Evolutionary conservation across 1,140 invertebrate species (phyloP).

Genomic region (Monomorium pharaonis): DNA sequence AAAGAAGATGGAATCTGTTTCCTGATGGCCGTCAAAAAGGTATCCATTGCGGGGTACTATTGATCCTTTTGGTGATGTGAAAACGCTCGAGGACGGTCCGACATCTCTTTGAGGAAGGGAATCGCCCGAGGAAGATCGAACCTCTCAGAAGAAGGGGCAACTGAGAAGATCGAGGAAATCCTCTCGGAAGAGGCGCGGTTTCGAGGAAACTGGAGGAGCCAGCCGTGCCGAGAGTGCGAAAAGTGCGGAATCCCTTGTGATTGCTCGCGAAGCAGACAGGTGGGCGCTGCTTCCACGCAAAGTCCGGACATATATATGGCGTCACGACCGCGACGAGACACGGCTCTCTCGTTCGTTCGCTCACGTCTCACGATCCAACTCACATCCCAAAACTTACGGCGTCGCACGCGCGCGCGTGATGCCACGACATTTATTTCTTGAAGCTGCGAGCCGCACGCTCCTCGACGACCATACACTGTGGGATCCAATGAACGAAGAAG

Average conservation of each 20-base stretch:
- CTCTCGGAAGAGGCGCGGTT: background rate
- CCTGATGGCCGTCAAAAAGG: background rate
- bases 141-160: slow-evolving; percentile 12
- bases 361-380: slow-evolving; percentile 19
- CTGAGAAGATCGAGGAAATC: slow-evolving; percentile 27
- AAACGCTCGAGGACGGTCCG: slow-evolving; percentile 12
- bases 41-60: no score
- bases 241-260: slow-evolving; percentile 23
- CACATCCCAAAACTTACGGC: slow-evolving; percentile 8
- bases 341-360: slow-evolving; percentile 38
- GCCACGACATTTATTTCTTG: slow-evolving; percentile 33
- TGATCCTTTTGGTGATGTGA: background rate
- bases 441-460: slow-evolving; percentile 60
- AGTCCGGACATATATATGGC: slow-evolving; percentile 24
- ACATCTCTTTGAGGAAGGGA: background rate
- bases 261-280: slow-evolving; percentile 42
- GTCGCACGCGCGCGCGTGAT: background rate
- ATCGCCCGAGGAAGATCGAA: background rate
- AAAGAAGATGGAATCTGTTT: background rate
- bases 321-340: slow-evolving; percentile 41
- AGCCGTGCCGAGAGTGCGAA: slow-evolving; percentile 13
- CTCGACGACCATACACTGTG: slow-evolving; percentile 70
- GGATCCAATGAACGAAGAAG: slow-evolving; percentile 67
- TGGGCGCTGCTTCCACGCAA: slow-evolving; percentile 45
- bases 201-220: background rate